Evolutionary conservation across 2,888 invertebrate species (phyloP).

Genomic region (Apotomis capreana): DNA sequence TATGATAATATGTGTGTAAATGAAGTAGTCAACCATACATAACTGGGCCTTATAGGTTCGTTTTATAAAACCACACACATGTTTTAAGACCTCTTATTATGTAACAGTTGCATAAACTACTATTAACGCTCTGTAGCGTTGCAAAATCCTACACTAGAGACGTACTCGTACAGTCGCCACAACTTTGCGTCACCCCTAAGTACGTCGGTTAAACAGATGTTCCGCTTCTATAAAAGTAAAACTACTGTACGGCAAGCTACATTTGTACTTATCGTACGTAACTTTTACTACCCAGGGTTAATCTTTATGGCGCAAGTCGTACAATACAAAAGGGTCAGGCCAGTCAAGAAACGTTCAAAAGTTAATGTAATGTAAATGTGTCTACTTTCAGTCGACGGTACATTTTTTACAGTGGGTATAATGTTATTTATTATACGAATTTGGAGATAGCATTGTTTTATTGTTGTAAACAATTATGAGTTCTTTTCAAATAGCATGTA

Average conservation of each 20-base stretch:
- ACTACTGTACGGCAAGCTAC: conserved; percentile 22
- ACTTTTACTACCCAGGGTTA: conserved; percentile 37
- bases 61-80: no score
- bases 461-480: background rate
- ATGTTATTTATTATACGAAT: background rate
- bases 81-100: no score
- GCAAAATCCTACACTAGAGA: background rate
- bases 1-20: no score
- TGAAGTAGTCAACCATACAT: no score
- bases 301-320: conserved; percentile 37
- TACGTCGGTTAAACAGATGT: conserved; percentile 24
- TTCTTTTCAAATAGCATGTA: no score
- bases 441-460: background rate
- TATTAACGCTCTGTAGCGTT: no score
- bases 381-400: background rate
- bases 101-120: no score
- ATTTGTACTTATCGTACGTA: conserved; percentile 29
- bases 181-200: conserved; percentile 5
- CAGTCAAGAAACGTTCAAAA: conserved; percentile 39
- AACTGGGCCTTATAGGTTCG: no score
- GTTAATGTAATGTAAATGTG: conserved; percentile 33
- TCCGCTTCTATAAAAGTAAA: conserved; percentile 27
- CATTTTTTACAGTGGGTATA: background rate
- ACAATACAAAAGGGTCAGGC: conserved; percentile 37
- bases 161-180: conserved; percentile 1